Conservation (phyloP, 2,113 vertebrate species). For the Xerus inauris region DNA sequence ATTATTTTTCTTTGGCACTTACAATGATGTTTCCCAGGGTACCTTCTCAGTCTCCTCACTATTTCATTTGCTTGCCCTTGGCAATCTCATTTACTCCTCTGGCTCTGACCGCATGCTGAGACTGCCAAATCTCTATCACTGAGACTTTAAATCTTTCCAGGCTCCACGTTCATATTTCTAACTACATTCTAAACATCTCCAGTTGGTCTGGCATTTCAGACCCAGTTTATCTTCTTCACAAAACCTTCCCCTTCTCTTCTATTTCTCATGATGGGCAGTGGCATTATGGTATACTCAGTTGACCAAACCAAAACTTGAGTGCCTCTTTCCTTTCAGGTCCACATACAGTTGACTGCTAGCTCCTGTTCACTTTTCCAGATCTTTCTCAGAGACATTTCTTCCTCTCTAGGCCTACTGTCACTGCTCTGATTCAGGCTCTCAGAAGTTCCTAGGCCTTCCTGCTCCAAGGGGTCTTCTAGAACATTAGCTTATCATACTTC, state of each 20-base stretch:
- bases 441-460: not conserved
- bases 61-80: not conserved
- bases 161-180: not conserved
- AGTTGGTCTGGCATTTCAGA: not conserved
- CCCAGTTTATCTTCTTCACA: not conserved
- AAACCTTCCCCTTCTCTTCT: not conserved
- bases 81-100: not conserved
- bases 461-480: not conserved
- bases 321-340: not conserved
- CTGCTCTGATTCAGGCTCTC: not conserved
- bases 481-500: rapidly evolving
- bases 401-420: not conserved
- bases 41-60: not conserved
- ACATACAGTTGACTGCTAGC: not conserved
- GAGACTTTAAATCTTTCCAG: not conserved
- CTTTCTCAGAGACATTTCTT: not conserved
- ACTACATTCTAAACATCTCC: not conserved
- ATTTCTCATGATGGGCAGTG: not conserved
- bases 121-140: not conserved
- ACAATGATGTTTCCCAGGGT: not conserved
- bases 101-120: not conserved
- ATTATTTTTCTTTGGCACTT: not conserved
- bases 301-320: not conserved
- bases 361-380: not conserved
- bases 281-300: not conserved